Conservation (phyloP, 2,888 invertebrate genomes). For the Cheilosia variabilis region DNA sequence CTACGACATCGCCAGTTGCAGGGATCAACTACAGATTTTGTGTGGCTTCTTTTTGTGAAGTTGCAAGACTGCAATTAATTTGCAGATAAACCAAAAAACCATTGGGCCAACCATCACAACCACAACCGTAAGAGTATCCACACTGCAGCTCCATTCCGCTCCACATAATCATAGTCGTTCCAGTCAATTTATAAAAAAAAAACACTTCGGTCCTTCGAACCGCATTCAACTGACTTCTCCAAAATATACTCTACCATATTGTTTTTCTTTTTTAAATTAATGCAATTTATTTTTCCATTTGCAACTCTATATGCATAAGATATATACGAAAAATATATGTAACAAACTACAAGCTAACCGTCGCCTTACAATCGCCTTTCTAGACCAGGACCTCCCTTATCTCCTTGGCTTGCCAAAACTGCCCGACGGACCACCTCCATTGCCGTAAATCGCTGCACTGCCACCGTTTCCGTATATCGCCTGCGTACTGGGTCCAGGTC, state of each 20-base stretch:
- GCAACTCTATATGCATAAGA: constrained; percentile 5
- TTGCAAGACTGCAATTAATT: too few species aligned
- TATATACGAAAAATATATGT: constrained; percentile 25
- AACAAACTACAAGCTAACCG: constrained; percentile 48
- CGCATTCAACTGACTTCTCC: constrained; percentile 27
- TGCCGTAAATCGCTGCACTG: constrained; percentile 77
- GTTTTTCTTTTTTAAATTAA: constrained; percentile 40
- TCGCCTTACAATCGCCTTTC: background rate
- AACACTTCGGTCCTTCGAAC: constrained; percentile 7
- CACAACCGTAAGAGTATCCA: background rate
- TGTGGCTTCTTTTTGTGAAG: too few species aligned
- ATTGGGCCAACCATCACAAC: background rate
- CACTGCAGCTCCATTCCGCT: background rate
- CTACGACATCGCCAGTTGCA: too few species aligned
- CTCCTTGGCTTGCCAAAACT: constrained; percentile 83
- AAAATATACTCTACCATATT: background rate
- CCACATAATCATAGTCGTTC: background rate
- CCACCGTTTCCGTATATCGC: constrained; percentile 79
- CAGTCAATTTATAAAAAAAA: background rate
- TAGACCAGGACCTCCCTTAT: constrained; percentile 77
- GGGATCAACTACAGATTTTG: too few species aligned
- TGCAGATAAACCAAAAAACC: too few species aligned
- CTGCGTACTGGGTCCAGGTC: constrained; percentile 74
- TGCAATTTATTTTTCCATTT: constrained; percentile 58
- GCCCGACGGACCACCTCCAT: constrained; percentile 79